A percentile compares a stretch with the other conserved stretches of the same genome.
Conservation (phyloP, 2,797 vertebrate genomes). For the Macropus fuliginosus region DNA sequence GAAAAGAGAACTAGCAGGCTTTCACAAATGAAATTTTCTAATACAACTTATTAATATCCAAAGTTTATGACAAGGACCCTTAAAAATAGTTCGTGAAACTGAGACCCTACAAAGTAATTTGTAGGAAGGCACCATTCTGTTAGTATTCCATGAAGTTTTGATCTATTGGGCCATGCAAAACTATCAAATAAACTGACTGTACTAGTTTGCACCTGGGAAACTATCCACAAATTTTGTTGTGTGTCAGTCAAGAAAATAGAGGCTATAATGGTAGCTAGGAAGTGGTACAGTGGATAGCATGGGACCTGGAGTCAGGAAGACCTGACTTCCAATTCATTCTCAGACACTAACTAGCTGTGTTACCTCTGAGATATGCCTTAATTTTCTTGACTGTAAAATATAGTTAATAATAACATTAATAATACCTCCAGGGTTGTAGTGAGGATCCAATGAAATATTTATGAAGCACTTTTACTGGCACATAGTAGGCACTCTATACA, state of each 20-base stretch:
- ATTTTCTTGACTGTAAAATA: not conserved
- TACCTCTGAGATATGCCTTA: not conserved
- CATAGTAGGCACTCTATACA: not conserved
- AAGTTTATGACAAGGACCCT: not conserved
- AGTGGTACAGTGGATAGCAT: not conserved
- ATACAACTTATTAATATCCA: not conserved
- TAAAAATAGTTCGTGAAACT: not conserved
- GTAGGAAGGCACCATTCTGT: not conserved
- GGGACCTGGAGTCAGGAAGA: not conserved
- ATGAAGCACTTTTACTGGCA: not conserved
- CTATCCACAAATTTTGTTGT: not conserved
- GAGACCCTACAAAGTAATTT: not conserved
- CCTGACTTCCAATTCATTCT: not conserved
- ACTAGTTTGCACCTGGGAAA: not conserved
- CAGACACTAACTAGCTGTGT: not conserved
- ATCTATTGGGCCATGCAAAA: not conserved
- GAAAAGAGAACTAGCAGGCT: not conserved
- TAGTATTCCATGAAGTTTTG: not conserved
- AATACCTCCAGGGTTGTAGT: not conserved
- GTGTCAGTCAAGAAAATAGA: not conserved
- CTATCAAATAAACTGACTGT: not conserved
- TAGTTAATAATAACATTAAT: no score
- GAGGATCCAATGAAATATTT: not conserved
- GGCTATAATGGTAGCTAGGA: not conserved
- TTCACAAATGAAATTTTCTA: not conserved